Conservation (phyloP, 2,797 vertebrate genomes). For the Podargus strigoides region DNA sequence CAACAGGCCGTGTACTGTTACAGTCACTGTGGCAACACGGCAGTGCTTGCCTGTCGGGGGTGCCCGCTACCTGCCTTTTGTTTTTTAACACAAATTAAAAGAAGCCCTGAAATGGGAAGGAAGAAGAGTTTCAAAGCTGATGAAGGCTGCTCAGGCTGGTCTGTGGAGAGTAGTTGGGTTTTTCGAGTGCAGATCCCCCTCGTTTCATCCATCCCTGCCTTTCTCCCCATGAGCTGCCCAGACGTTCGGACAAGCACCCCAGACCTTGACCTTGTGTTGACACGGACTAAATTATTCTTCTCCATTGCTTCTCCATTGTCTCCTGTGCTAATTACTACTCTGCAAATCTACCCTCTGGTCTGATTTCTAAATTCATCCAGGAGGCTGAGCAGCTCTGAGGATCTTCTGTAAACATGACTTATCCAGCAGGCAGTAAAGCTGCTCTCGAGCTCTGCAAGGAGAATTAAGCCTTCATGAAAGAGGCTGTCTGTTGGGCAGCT, state of each 20-base stretch:
- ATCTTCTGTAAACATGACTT: slow-evolving; percentile 31
- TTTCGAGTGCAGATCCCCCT: neutral
- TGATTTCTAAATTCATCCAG: slow-evolving; percentile 26
- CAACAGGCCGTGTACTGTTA: neutral
- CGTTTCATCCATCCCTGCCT: neutral
- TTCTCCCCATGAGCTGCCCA: neutral
- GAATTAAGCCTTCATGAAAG: neutral
- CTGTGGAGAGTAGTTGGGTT: neutral
- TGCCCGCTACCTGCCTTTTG: neutral
- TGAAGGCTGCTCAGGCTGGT: neutral
- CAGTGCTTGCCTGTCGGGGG: neutral
- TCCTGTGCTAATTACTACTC: slow-evolving; percentile 23
- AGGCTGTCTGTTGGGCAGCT: neutral
- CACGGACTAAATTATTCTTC: neutral
- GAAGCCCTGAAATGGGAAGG: neutral
- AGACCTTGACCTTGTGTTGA: neutral
- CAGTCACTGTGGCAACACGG: neutral
- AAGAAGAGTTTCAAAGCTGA: neutral
- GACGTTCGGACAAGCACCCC: neutral
- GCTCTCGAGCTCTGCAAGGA: neutral
- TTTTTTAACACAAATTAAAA: neutral
- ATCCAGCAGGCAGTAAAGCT: neutral
- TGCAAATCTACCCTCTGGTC: slow-evolving; percentile 23
- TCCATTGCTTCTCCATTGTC: neutral
- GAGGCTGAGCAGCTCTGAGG: slow-evolving; percentile 10